A percentile compares a stretch with the other conserved stretches of the same genome.
Conservation (phyloP, 2,888 invertebrate genomes). For the Anthophora plumipes region DNA sequence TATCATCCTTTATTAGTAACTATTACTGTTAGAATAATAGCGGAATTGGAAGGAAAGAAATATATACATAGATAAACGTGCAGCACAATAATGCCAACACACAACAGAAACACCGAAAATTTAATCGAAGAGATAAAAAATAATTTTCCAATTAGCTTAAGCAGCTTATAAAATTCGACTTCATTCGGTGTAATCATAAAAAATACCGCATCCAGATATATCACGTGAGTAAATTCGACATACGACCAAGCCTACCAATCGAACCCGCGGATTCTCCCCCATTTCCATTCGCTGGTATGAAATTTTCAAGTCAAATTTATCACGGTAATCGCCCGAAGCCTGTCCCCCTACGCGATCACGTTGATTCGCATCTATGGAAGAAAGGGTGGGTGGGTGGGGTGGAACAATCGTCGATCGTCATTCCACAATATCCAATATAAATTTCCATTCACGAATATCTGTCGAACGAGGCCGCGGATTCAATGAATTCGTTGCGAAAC, state of each 20-base stretch:
- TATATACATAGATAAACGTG: too few species aligned
- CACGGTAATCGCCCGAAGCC: slow-evolving; percentile 45
- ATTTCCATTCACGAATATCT: slow-evolving; percentile 52
- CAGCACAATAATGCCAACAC: too few species aligned
- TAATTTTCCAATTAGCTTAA: background rate
- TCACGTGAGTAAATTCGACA: background rate
- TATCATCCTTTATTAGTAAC: too few species aligned
- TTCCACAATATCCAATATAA: slow-evolving; percentile 43
- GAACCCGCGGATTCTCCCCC: background rate
- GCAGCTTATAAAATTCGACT: background rate
- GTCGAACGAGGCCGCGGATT: slow-evolving; percentile 7
- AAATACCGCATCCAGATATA: background rate
- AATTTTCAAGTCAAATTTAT: slow-evolving; percentile 57
- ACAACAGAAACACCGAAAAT: too few species aligned
- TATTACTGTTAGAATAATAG: too few species aligned
- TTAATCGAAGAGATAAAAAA: background rate
- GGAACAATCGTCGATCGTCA: slow-evolving; percentile 35
- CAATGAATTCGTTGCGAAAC: slow-evolving; percentile 43
- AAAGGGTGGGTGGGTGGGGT: background rate
- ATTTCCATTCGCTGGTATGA: slow-evolving; percentile 45
- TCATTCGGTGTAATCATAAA: background rate
- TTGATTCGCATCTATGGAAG: background rate
- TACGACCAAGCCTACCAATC: background rate
- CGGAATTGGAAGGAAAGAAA: too few species aligned
- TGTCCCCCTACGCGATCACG: slow-evolving; percentile 14